Conservation (phyloP, 2,797 vertebrate genomes). For the Bradypodion pumilum region DNA sequence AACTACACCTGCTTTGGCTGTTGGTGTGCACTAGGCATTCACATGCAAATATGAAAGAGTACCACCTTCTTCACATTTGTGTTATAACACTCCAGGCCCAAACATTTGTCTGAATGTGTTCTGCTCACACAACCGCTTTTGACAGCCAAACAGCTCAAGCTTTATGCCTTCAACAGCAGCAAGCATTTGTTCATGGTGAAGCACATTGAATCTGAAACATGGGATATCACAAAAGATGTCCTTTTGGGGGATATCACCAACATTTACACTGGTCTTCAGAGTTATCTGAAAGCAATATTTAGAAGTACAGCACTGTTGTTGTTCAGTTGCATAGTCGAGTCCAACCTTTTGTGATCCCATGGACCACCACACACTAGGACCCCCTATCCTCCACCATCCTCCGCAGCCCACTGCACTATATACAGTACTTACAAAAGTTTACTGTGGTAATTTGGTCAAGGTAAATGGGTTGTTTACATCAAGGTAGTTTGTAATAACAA, state of each 20-base stretch:
- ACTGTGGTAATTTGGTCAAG: neutral
- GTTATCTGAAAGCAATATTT: constrained; percentile 2
- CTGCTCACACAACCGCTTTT: neutral
- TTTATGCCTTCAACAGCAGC: neutral
- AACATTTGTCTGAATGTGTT: neutral
- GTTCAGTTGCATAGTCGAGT: too few relatives aligned
- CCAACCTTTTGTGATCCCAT: too few relatives aligned
- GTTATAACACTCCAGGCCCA: neutral
- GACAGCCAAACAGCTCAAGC: neutral
- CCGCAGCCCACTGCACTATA: too few relatives aligned
- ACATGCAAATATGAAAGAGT: too few relatives aligned
- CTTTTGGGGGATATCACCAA: neutral
- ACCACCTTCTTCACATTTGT: neutral
- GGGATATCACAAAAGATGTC: neutral
- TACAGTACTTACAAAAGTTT: neutral
- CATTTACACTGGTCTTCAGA: neutral
- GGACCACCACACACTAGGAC: too few relatives aligned
- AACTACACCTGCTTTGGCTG: neutral
- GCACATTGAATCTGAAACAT: neutral
- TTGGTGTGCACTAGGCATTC: too few relatives aligned
- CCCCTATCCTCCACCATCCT: too few relatives aligned
- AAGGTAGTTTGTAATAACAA: neutral
- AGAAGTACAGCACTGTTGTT: neutral
- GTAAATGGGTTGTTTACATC: neutral
- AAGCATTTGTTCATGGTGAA: neutral